Evolutionary conservation across 2,113 vertebrate genomes (phyloP), one percentile per base, ranked within the genome.

Genomic region (Xenopus tropicalis): DNA sequence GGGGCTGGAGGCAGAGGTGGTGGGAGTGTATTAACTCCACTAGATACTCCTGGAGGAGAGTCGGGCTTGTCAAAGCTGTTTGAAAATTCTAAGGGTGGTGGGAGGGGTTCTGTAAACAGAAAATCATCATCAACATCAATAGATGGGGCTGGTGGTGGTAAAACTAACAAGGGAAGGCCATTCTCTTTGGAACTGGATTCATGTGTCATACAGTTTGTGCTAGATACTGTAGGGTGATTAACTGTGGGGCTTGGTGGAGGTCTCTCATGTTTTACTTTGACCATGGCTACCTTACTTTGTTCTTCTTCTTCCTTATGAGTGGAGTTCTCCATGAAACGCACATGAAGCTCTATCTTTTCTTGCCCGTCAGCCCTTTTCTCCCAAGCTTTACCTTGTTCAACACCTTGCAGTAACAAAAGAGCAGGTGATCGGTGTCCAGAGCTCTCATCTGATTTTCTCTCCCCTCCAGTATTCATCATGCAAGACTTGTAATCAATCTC

Each of bases 41-140:
- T 64, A 56, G 57, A 24, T 56, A 25, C 57, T 11, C 73, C 80
- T 68, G 84, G 79, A 1, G 85, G 83, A 0, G 85, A 85, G 62
- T 88, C 86, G 5, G 90, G 82, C 85, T 91, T 80, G 83, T 97
- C 95, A 19, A 95, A 97, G 79, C 94, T 97, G 80, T 97, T 97
- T n/a, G 94, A 93, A 77, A 97, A 96, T 85, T 97, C 91, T 24
- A 96, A 80, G 0, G 95, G 95, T 0, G 95, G 95, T 0, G 94
- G 95, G 66, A 97, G 89, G 8, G 95, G 94, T 23, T 97, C 95
- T 0, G 85, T 92, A 14, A 93, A 96, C 29, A 95, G 92, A 70
- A 97, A 95, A 21, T 96, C 95, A 23, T 97, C 95, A 14, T 96
- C 95, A 0, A 84, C 93, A 14, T 97, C 95, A 7, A 96, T 88